Conservation (phyloP, 2,797 vertebrate species). For the Schizopygopsis malacanthus region DNA sequence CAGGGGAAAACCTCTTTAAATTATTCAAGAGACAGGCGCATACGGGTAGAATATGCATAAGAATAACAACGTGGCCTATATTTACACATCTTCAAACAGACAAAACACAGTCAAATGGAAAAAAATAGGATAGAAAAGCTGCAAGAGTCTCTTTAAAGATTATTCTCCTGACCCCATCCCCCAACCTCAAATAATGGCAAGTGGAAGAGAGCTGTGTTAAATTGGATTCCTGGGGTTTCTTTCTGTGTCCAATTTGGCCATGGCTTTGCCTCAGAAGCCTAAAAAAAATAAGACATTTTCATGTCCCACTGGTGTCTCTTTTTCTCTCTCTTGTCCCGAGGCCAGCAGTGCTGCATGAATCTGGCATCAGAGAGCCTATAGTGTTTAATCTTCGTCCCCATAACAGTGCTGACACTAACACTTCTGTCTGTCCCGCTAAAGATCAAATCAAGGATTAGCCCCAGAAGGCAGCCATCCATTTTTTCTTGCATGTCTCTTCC, state of each 20-base stretch:
- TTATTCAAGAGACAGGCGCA: constrained; percentile 40
- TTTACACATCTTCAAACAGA: constrained; percentile 55
- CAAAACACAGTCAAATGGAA: constrained; percentile 31
- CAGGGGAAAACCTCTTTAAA: constrained; percentile 54
- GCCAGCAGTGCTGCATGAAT: constrained; percentile 29
- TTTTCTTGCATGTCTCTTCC: constrained; percentile 2
- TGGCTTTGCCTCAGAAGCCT: constrained; percentile 30
- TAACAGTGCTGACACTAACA: constrained; percentile 6
- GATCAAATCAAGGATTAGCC: constrained; percentile 26
- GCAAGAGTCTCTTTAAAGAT: constrained; percentile 42
- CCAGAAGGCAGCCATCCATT: background rate
- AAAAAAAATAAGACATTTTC: constrained; percentile 11
- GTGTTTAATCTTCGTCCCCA: background rate
- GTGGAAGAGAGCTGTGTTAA: constrained; percentile 26
- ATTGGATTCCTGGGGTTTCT: constrained; percentile 41
- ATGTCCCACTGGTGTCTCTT: constrained; percentile 27
- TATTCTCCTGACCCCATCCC: constrained; percentile 35
- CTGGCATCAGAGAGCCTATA: constrained; percentile 17
- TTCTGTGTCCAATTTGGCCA: constrained; percentile 46
- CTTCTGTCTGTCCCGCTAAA: constrained; percentile 8
- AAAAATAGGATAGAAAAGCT: constrained; percentile 17
- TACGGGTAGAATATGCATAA: constrained; percentile 42
- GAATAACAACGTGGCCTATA: constrained; percentile 46
- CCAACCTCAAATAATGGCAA: constrained; percentile 4
- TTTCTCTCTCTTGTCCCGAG: constrained; percentile 5